Evolutionary conservation across 2,113 vertebrate genomes (phyloP), one percentile per base, ranked within the genome.

Genomic region (Paraplagusia blochii): DNA sequence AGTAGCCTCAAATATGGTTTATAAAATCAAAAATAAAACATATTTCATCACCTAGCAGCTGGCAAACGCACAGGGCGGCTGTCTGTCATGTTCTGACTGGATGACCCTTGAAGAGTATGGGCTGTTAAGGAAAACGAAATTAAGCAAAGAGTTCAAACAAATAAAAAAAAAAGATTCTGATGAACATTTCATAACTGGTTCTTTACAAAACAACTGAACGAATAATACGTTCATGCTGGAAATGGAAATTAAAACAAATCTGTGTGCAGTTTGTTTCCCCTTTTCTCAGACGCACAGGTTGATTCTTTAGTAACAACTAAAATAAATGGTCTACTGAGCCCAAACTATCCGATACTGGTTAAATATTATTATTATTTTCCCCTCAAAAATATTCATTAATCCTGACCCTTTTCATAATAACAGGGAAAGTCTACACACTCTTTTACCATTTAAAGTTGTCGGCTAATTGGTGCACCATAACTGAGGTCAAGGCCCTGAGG

Each of bases 21-120:
- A 40, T 38, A 38, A 7, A 36, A 36, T 11, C 36, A 8, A 8
- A 12, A 8, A 2, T 9, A 40, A 12, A 11, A 13, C 13, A 40
- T 40, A 40, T 9, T 39, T 29, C 11, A 52, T 80, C 34, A 95
- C 94, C 93, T 95, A 87, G 90, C 58, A 58, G 85, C 81, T 36
- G 77, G 83, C 3, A 83, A 70, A 58, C 35, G 19, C 0, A 13
- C 59, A 1, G 67, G 77, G 47, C 81, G 88, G 85, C 22, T 36
- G 43, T 12, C 71, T 72, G 87, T 11, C 46, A 66, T 55, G 59
- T 56, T 82, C 46, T 77, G 88, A 68, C 71, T 92, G 58, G 84
- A 64, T 19, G 54, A 69, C 68, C 76, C 82, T 74, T 85, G 88
- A 54, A 80, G 69, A 51, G 2, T 1, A 70, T 82, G 46, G 92